Evolutionary conservation across 2,113 vertebrate genomes (phyloP).

Genomic region (Ctenomys sociabilis): DNA sequence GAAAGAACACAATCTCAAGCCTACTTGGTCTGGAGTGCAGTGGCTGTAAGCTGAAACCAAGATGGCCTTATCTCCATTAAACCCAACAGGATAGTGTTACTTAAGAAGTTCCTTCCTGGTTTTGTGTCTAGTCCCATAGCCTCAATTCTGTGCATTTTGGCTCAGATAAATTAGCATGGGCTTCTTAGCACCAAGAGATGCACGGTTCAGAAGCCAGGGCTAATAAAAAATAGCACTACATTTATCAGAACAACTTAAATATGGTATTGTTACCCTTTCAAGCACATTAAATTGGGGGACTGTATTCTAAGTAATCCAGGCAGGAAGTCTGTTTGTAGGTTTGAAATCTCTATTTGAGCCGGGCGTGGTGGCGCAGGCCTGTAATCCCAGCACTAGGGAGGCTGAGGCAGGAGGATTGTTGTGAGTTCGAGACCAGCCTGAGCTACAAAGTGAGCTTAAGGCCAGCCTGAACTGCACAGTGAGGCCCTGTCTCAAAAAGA

Average conservation of each 20-base stretch:
- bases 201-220: constrained; percentile 1
- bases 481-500: no score
- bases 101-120: not conserved
- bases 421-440: no score
- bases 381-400: no score
- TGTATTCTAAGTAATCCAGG: not conserved
- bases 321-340: not conserved
- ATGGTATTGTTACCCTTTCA: not conserved
- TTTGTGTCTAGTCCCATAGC: not conserved
- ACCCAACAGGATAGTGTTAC: not conserved
- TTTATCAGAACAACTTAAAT: not conserved
- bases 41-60: not conserved
- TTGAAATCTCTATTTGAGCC: not conserved
- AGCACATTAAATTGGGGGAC: constrained; percentile 14
- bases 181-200: not conserved
- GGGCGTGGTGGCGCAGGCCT: no score
- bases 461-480: no score
- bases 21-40: not conserved
- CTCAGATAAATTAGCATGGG: not conserved
- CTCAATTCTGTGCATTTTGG: not conserved
- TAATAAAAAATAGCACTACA: constrained; percentile 27
- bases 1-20: not conserved
- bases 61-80: not conserved
- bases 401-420: no score
- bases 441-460: no score